Conservation (phyloP, 2,888 invertebrate genomes). For the Erebia epiphron region DNA sequence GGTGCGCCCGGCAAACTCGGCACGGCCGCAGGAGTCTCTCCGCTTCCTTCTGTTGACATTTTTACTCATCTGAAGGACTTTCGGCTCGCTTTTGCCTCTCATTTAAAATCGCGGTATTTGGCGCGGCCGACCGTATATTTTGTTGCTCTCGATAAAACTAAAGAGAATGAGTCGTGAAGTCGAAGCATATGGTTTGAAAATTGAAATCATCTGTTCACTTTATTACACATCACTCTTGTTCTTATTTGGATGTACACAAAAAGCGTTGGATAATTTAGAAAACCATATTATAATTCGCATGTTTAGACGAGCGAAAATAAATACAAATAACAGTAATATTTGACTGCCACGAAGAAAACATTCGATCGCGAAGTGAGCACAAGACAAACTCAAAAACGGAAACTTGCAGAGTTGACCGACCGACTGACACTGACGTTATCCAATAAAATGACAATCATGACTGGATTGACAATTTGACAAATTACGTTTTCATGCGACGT, state of each 20-base stretch:
- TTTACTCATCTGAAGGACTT: constrained; percentile 84
- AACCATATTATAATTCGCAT: constrained; percentile 46
- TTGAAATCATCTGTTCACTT: constrained; percentile 72
- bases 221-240: constrained; percentile 66
- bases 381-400: constrained; percentile 58
- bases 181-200: constrained; percentile 77
- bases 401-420: constrained; percentile 49
- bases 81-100: constrained; percentile 66
- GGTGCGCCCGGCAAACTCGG: constrained; percentile 79
- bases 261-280: constrained; percentile 48
- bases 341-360: constrained; percentile 59
- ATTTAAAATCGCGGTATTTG: constrained; percentile 67
- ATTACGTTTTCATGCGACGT: not conserved
- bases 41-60: constrained; percentile 87
- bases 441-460: not conserved
- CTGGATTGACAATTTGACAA: no score
- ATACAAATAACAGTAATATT: constrained; percentile 37
- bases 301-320: constrained; percentile 33
- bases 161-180: constrained; percentile 56
- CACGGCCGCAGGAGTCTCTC: constrained; percentile 79
- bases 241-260: constrained; percentile 52
- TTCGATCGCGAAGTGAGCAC: constrained; percentile 50
- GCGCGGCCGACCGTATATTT: constrained; percentile 53
- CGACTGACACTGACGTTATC: constrained; percentile 46
- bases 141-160: constrained; percentile 48